Evolutionary conservation across 2,888 invertebrate species (phyloP), one percentile per base, ranked within the genome.

Genomic region (Torymus tubicola): DNA sequence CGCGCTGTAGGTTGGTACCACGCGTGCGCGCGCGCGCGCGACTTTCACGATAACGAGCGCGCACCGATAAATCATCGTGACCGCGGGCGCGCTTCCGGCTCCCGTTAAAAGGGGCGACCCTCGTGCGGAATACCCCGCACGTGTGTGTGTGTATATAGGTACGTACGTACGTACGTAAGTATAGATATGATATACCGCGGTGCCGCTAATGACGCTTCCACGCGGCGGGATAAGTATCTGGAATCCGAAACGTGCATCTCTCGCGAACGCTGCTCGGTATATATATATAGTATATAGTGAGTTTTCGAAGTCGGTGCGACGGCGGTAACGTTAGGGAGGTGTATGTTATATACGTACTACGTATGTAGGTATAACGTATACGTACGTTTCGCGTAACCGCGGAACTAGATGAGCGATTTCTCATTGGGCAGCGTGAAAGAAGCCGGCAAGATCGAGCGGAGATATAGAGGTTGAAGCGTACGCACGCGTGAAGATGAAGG

Each of bases 41-140:
- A 86, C 88, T 88, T 87, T 87, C 88, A 86, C 89, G 87, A 89
- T 89, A 89, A 89, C 88, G 87, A 89, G 87, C 87, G 85, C 74
- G 83, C 85, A 85, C 85, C 87, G 86, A 89, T 89, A 89, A 89
- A 89, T 89, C 89, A 89, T 88, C 80, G 68, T 52, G 78, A 82
- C 83, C 77, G 82, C 76, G 78, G 42, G 42, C 42, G 83, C 85
- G 85, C 87, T 88, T 88, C 87, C 84, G 84, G 83, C 84, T 84
- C 73, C 79, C 76, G 80, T 82, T 79, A 73, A 73, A 75, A 78
- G 81, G 42, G 42, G 60, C 79, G 81, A 82, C 70, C 82, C 78
- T 60, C 65, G 61, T 68, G 81, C 70, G 67, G 42, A 42, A 42
- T 42, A 42, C 42, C 42, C 42, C 42, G 42, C 61, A 53, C 24